Evolutionary conservation across 1,140 invertebrate species (phyloP).

Genomic region (Plectus sambesii): DNA sequence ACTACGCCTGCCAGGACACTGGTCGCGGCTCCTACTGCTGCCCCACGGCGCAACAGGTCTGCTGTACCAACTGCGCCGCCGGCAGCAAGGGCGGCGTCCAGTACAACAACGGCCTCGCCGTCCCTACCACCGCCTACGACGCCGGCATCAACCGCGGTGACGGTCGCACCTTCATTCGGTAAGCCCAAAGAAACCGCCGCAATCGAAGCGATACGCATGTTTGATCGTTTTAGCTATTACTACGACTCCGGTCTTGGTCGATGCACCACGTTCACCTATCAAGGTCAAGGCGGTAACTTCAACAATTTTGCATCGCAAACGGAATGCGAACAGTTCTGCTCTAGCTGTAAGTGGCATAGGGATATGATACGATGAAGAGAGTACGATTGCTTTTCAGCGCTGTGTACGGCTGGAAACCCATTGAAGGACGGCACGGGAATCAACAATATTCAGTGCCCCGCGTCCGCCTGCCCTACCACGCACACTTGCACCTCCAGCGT

Average conservation of each 20-base stretch:
- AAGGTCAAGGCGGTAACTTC: slow-evolving; percentile 22
- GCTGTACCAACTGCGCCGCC: slow-evolving; percentile 17
- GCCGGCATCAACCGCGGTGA: slow-evolving; percentile 16
- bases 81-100: slow-evolving; percentile 14
- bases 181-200: too few relatives aligned
- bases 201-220: slow-evolving; percentile 17
- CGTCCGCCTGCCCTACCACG: slow-evolving; percentile 23
- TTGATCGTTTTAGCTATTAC: too few relatives aligned
- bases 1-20: slow-evolving; percentile 20
- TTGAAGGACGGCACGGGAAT: slow-evolving; percentile 22
- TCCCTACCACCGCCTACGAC: slow-evolving; percentile 16
- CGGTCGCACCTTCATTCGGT: too few relatives aligned
- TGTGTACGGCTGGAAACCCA: slow-evolving; percentile 22
- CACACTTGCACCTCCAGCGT: too few relatives aligned
- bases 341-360: slow-evolving; percentile 18
- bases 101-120: slow-evolving; percentile 14
- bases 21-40: slow-evolving; percentile 20
- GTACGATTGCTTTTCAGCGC: slow-evolving; percentile 20
- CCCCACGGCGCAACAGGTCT: slow-evolving; percentile 24
- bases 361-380: too few relatives aligned
- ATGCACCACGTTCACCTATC: slow-evolving; percentile 23
- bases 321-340: slow-evolving; percentile 28
- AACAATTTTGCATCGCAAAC: slow-evolving; percentile 25
- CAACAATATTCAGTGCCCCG: slow-evolving; percentile 19
- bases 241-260: slow-evolving; percentile 23